Evolutionary conservation across 2,113 vertebrate genomes (phyloP).

Genomic region (Paracanthobrama guichenoti): DNA sequence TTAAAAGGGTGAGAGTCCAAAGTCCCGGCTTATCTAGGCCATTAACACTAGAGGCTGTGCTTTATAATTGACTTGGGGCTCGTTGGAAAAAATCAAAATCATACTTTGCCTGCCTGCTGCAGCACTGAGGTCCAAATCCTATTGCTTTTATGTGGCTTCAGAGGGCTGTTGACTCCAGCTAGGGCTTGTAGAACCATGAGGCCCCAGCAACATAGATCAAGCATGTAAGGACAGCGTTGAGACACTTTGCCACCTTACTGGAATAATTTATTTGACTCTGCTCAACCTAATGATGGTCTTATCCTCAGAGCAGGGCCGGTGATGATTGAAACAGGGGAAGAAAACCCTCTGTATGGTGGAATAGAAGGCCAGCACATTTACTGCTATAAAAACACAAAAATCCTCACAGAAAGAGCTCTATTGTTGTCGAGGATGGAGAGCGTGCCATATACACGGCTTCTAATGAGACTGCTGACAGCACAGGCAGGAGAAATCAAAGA

Average conservation of each 20-base stretch:
- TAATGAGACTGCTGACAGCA: conserved; percentile 36
- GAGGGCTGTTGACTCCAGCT: neutral
- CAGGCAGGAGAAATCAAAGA: conserved; percentile 21
- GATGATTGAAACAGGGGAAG: conserved; percentile 43
- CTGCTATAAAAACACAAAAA: conserved; percentile 29
- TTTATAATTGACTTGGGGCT: conserved; percentile 48
- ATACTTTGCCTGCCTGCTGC: conserved; percentile 27
- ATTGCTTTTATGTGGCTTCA: conserved; percentile 35
- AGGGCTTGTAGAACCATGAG: conserved; percentile 5
- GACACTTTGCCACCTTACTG: conserved; percentile 20
- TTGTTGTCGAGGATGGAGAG: conserved; percentile 8
- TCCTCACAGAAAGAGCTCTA: conserved; percentile 22
- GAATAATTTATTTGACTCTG: conserved; percentile 39
- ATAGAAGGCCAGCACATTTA: conserved; percentile 23
- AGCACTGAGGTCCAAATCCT: conserved; percentile 9
- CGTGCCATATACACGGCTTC: neutral
- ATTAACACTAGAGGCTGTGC: conserved; percentile 42
- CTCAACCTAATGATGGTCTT: conserved; percentile 35
- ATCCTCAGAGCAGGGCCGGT: conserved; percentile 10
- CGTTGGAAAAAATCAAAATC: conserved; percentile 42
- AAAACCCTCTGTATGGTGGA: conserved; percentile 29
- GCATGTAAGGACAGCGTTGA: conserved; percentile 7
- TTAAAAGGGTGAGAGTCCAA: conserved; percentile 13
- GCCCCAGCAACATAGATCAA: conserved; percentile 19
- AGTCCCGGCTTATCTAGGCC: conserved; percentile 24